Percentiles rank a stretch among this genome's conserved stretches.
phyloP scores from a whole-genome alignment of 1,140 invertebrate species.

The Aphidius gifuensis region DNA sequence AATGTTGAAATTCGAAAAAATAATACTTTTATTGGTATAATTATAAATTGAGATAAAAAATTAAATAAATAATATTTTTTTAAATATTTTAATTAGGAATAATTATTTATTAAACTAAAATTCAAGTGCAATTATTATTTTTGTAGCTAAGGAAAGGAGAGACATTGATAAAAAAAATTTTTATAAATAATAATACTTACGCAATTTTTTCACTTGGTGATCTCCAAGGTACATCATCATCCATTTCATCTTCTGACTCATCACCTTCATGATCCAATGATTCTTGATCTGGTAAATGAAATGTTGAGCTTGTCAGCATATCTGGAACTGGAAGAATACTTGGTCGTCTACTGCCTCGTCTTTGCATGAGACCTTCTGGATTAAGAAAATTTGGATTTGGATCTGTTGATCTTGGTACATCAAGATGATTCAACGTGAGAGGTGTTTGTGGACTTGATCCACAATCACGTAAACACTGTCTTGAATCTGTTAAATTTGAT shows the following conservation, averaged over 20 bases:
- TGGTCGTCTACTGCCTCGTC: constrained; percentile 77
- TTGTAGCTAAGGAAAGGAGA: neutral
- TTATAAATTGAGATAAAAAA: too few relatives aligned
- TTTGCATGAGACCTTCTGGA: constrained; percentile 72
- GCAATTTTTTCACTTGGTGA: constrained; percentile 76
- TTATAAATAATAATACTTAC: constrained; percentile 60
- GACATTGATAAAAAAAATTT: constrained; percentile 11
- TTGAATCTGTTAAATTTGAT: constrained; percentile 58
- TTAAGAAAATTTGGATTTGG: constrained; percentile 79
- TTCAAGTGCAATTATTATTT: neutral
- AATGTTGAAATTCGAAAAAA: too few relatives aligned
- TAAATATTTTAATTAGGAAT: too few relatives aligned
- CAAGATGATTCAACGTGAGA: constrained; percentile 72
- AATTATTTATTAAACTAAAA: constrained; percentile 1
- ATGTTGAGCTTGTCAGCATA: constrained; percentile 75
- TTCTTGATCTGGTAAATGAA: constrained; percentile 70
- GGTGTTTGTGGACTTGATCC: constrained; percentile 61
- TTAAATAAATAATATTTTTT: too few relatives aligned
- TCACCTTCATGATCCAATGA: constrained; percentile 71
- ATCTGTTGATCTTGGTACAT: constrained; percentile 66
- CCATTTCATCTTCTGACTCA: constrained; percentile 83
- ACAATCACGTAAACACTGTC: constrained; percentile 63
- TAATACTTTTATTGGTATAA: too few relatives aligned
- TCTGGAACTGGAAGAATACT: constrained; percentile 86
- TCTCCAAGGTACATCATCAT: constrained; percentile 72